Evolutionary conservation across 2,888 invertebrate species (phyloP).

Genomic region (Lasioglossum lativentre): DNA sequence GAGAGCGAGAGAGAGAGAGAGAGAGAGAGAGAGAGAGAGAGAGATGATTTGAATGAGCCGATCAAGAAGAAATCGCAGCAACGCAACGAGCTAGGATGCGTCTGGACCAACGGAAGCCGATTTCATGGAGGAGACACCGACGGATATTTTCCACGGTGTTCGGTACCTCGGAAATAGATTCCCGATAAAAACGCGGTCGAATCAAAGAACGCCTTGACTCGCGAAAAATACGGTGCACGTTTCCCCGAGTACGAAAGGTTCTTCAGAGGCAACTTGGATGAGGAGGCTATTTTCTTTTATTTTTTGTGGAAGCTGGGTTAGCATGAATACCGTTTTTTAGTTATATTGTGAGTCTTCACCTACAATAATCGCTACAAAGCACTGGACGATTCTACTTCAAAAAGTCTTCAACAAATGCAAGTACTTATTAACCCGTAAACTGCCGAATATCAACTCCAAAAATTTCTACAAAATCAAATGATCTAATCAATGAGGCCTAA

Average conservation of each 20-base stretch:
- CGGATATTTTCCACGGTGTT: conserved; percentile 47
- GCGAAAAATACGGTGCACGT: background rate
- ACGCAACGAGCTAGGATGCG: background rate
- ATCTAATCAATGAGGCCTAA: too few relatives aligned
- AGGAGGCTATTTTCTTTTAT: background rate
- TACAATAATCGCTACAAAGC: too few relatives aligned
- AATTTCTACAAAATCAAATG: too few relatives aligned
- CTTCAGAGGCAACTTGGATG: background rate
- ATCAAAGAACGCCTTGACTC: conserved; percentile 34
- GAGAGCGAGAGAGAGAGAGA: too few relatives aligned
- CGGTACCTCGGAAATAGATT: conserved; percentile 54
- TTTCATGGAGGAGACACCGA: conserved; percentile 27
- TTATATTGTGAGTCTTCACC: too few relatives aligned
- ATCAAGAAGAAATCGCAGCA: conserved; percentile 36
- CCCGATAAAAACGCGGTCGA: background rate
- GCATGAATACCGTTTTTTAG: too few relatives aligned
- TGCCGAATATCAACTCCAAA: too few relatives aligned
- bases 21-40: conserved; percentile 17
- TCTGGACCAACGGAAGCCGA: conserved; percentile 46
- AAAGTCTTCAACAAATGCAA: too few relatives aligned
- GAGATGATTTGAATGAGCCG: conserved; percentile 39
- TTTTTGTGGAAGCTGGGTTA: too few relatives aligned
- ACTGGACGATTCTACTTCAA: too few relatives aligned
- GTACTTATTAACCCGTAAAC: too few relatives aligned
- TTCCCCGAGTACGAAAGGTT: conserved; percentile 8